Percentiles rank a stretch among this genome's conserved stretches.
These are phyloP conservation scores for Drosophila truncata DNA, from an alignment of 1,140 invertebrate genomes.

Conservation along the genomic window DNA sequence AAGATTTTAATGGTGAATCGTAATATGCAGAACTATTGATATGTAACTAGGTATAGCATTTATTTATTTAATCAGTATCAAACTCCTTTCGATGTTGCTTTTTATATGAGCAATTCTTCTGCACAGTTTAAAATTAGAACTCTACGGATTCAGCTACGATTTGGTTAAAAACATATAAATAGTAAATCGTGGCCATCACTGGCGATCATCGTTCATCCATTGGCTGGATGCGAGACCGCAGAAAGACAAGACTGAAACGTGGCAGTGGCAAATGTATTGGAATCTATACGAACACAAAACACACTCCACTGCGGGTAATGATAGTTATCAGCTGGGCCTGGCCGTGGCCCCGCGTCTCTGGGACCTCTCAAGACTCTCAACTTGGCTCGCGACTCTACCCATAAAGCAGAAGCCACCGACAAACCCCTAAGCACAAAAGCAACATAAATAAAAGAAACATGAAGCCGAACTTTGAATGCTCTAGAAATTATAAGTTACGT, in stretches of 20 bases:
- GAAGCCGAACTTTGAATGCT: conserved; percentile 23
- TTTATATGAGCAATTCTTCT: background rate
- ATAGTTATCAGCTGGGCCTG: conserved; percentile 75
- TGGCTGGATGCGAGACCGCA: conserved; percentile 54
- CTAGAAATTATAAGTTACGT: background rate
- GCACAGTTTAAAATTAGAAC: background rate
- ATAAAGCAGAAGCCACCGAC: conserved; percentile 50
- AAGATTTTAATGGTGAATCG: too few relatives aligned
- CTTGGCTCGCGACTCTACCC: conserved; percentile 57
- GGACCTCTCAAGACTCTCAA: conserved; percentile 23
- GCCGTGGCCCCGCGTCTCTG: conserved; percentile 38
- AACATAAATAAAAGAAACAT: conserved; percentile 1
- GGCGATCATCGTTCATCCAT: conserved; percentile 31
- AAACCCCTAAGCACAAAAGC: conserved; percentile 10
- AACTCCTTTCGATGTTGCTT: background rate
- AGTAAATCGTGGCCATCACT: conserved; percentile 11
- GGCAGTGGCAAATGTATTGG: conserved; percentile 30
- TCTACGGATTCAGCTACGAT: background rate
- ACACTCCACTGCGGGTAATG: conserved; percentile 69
- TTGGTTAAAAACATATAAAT: background rate
- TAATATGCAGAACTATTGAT: too few relatives aligned
- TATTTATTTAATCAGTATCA: too few relatives aligned
- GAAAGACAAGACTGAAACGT: conserved; percentile 45
- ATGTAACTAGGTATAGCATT: too few relatives aligned
- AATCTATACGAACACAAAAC: conserved; percentile 39